Evolutionary conservation across 2,113 vertebrate genomes (phyloP).

Genomic region (Sylvia atricapilla): DNA sequence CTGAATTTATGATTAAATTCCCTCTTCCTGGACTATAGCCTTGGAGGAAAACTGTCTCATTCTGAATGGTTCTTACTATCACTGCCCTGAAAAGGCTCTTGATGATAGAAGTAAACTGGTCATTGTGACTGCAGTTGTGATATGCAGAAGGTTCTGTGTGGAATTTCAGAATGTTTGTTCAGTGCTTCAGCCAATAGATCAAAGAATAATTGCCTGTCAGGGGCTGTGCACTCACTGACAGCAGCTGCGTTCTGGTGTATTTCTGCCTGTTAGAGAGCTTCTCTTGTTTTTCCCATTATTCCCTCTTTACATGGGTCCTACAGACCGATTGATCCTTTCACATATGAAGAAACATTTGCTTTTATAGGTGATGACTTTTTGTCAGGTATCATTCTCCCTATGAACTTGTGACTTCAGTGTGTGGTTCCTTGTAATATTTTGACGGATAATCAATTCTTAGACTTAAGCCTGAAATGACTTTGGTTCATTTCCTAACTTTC

Average conservation of each 20-base stretch:
- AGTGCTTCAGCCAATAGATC: constrained; percentile 28
- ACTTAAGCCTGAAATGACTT: background rate
- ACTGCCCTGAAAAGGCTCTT: background rate
- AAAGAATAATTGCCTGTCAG: constrained; percentile 47
- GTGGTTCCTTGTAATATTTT: background rate
- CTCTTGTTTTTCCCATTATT: background rate
- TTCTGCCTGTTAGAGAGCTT: constrained; percentile 11
- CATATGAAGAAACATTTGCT: background rate
- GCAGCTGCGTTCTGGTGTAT: background rate
- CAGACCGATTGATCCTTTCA: background rate
- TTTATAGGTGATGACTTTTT: background rate
- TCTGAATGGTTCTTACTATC: background rate
- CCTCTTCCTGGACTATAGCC: background rate
- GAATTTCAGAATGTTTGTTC: constrained; percentile 40
- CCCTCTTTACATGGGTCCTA: background rate
- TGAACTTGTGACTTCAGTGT: background rate
- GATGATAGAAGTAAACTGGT: background rate
- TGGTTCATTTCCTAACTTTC: background rate
- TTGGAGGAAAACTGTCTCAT: background rate
- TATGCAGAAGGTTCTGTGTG: constrained; percentile 3
- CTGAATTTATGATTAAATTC: background rate
- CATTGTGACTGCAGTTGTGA: background rate
- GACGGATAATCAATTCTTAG: background rate
- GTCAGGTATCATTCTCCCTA: background rate
- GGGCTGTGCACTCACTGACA: background rate